These are phyloP conservation scores for Symphodus melops DNA, from an alignment of 2,113 vertebrate genomes.

Conservation along the genomic window DNA sequence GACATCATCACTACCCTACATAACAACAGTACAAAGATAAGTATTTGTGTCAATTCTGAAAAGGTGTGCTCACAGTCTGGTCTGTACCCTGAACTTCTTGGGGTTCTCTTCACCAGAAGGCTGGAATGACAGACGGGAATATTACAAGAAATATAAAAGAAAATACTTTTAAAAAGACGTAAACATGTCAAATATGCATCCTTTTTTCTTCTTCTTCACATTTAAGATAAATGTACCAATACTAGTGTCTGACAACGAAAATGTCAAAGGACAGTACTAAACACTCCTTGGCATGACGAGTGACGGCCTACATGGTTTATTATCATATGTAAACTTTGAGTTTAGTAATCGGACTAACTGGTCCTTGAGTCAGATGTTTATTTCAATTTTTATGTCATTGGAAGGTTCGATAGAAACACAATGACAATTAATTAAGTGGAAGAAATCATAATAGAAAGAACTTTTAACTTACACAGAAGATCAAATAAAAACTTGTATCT, in stretches of 20 bases:
- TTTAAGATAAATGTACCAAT: not conserved
- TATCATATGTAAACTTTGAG: not conserved
- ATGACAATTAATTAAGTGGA: not conserved
- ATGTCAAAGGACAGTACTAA: too few species aligned
- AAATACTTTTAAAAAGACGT: not conserved
- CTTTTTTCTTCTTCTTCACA: not conserved
- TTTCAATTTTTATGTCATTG: not conserved
- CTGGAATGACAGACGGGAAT: conserved; percentile 62
- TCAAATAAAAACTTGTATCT: not conserved
- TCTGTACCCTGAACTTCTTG: conserved; percentile 84
- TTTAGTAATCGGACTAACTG: not conserved
- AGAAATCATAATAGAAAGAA: not conserved
- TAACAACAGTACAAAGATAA: not conserved
- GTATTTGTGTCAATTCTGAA: not conserved
- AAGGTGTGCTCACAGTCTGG: conserved; percentile 85
- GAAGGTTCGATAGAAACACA: not conserved
- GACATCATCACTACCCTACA: not conserved
- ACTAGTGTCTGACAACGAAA: not conserved
- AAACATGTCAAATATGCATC: not conserved
- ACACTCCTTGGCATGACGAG: too few species aligned
- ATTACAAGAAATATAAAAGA: conserved; percentile 1
- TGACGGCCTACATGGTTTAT: too few species aligned
- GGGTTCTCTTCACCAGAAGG: conserved; percentile 86
- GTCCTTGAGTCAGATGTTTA: not conserved
- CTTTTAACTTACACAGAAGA: not conserved